Evolutionary conservation across 2,888 invertebrate genomes (phyloP).

Genomic region (Synanthedon myopaeformis): DNA sequence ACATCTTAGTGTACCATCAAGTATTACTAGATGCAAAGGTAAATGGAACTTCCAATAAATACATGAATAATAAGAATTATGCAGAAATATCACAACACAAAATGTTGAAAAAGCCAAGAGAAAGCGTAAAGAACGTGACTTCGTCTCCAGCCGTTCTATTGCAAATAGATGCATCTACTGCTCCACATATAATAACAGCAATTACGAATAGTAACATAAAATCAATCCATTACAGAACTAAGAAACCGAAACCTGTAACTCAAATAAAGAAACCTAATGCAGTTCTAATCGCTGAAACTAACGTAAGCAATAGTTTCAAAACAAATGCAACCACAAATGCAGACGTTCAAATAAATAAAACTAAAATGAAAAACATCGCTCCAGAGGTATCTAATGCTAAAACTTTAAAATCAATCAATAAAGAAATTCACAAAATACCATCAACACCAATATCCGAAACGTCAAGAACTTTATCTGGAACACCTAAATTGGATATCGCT

Average conservation of each 20-base stretch:
- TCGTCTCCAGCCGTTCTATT: constrained; percentile 6
- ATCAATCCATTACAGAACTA: constrained; percentile 50
- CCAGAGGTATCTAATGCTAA: constrained; percentile 34
- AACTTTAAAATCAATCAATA: constrained; percentile 58
- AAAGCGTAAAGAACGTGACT: background rate
- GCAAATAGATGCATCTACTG: constrained; percentile 13
- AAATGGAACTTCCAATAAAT: background rate
- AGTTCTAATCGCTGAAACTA: constrained; percentile 12
- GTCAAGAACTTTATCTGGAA: constrained; percentile 41
- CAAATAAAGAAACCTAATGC: constrained; percentile 48
- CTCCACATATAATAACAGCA: constrained; percentile 42
- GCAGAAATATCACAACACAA: background rate
- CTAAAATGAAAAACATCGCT: constrained; percentile 27
- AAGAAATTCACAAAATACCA: constrained; percentile 64
- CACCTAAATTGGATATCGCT: constrained; percentile 43
- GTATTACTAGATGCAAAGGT: background rate
- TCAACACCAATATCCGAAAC: constrained; percentile 60
- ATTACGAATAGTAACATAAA: constrained; percentile 57
- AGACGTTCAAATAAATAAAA: constrained; percentile 29
- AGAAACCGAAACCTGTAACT: constrained; percentile 47
- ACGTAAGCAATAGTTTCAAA: constrained; percentile 17
- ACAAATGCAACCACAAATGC: constrained; percentile 16
- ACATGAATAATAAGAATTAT: background rate
- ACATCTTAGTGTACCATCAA: background rate
- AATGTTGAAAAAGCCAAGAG: background rate